Conservation (phyloP, 2,113 vertebrate species). For the Maccullochella peelii region DNA sequence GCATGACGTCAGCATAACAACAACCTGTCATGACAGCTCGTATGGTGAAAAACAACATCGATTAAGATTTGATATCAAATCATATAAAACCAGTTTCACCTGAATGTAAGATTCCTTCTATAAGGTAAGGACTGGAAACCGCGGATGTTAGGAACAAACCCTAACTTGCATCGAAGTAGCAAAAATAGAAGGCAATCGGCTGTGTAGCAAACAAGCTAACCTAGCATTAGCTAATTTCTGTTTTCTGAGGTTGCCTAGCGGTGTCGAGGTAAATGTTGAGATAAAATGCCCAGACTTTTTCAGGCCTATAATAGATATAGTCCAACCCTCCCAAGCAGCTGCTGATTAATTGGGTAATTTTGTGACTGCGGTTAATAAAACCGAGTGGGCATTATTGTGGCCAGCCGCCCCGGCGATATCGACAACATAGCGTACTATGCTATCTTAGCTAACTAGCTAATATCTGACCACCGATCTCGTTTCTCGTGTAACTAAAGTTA, state of each 20-base stretch:
- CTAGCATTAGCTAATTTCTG: constrained; percentile 56
- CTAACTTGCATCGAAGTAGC: background rate
- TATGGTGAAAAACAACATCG: constrained; percentile 39
- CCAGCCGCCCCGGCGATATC: background rate
- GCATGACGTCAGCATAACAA: constrained; percentile 81
- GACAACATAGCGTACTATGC: constrained; percentile 29
- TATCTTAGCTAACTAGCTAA: constrained; percentile 61
- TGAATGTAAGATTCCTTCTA: constrained; percentile 55
- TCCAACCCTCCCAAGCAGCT: fast-evolving
- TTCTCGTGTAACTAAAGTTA: background rate
- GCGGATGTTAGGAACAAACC: background rate
- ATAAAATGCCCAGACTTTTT: background rate
- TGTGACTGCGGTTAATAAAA: background rate
- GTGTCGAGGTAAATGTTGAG: constrained; percentile 5
- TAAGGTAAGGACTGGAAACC: constrained; percentile 55
- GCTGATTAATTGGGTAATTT: fast-evolving
- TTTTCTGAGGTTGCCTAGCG: constrained; percentile 21
- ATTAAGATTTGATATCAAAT: constrained; percentile 43
- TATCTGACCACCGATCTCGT: constrained; percentile 32
- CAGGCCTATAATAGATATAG: background rate
- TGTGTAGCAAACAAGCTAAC: constrained; percentile 55
- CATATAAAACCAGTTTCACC: background rate
- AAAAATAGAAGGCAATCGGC: background rate
- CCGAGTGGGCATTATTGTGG: too few species aligned
- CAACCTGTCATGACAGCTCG: constrained; percentile 77